These are phyloP conservation scores for Scomber scombrus DNA, from an alignment of 2,113 vertebrate species.

Conservation along the genomic window DNA sequence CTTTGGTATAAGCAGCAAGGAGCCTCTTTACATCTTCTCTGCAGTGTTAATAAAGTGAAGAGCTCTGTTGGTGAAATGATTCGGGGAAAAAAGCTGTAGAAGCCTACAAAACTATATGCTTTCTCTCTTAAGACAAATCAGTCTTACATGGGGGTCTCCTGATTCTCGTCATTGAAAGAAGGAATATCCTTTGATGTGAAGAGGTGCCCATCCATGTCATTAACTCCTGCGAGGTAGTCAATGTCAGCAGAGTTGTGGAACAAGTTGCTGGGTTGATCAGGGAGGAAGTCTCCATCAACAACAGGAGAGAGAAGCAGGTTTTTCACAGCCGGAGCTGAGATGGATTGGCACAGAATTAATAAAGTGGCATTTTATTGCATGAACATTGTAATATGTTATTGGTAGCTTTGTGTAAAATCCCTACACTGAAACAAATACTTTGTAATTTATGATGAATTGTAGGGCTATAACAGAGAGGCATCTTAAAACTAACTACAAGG, in stretches of 20 bases:
- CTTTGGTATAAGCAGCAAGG: slow-evolving; percentile 76
- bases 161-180: slow-evolving; percentile 71
- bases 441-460: too few species aligned
- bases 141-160: slow-evolving; percentile 38
- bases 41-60: slow-evolving; percentile 10
- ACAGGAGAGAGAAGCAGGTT: slow-evolving; percentile 84
- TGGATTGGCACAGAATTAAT: neutral
- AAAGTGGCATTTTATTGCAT: neutral
- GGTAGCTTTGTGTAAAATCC: too few species aligned
- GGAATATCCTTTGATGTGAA: slow-evolving; percentile 85
- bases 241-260: slow-evolving; percentile 87
- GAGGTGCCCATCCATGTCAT: slow-evolving; percentile 90
- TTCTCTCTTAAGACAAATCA: neutral
- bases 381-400: neutral
- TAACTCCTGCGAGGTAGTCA: slow-evolving; percentile 89
- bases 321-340: slow-evolving; percentile 82
- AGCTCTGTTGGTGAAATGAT: neutral
- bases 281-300: slow-evolving; percentile 91
- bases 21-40: slow-evolving; percentile 85
- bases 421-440: too few species aligned
- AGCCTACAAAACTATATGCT: neutral
- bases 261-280: slow-evolving; percentile 84
- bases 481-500: neutral
- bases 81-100: neutral
- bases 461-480: neutral